These are phyloP conservation scores for Otolemur crassicaudatus DNA, from an alignment of 2,797 vertebrate species.

Conservation along the genomic window DNA sequence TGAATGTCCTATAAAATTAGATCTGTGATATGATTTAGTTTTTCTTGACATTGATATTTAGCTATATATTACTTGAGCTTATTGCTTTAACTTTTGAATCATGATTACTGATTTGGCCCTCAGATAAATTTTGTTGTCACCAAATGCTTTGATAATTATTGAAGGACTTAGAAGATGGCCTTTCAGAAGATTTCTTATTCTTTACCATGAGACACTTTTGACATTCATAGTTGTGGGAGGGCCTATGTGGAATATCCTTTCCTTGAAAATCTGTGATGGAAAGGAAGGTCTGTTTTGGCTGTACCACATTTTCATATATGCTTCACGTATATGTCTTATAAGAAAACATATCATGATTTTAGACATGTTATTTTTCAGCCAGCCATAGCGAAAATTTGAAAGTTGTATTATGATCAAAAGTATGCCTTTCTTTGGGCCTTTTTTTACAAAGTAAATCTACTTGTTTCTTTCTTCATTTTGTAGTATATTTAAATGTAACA, in stretches of 20 bases:
- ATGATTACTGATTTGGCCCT: not conserved
- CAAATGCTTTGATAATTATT: not conserved
- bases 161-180: not conserved
- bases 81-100: not conserved
- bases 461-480: conserved; percentile 55
- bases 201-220: not conserved
- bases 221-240: not conserved
- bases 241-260: not conserved
- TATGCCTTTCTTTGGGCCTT: not conserved
- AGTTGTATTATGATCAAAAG: not conserved
- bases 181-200: not conserved
- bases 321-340: not conserved
- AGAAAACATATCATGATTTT: not conserved
- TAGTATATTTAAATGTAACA: conserved; percentile 97
- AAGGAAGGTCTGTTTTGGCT: not conserved
- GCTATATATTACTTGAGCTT: not conserved
- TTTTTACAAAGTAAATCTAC: conserved; percentile 1
- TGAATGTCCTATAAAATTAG: not conserved
- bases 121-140: not conserved
- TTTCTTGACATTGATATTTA: conserved; percentile 52
- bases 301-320: not conserved
- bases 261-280: not conserved
- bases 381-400: not conserved
- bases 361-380: not conserved
- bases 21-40: not conserved